Base-by-base conservation (phyloP, 2,888 invertebrate genomes). In the Polydrusus cervinus region DNA sequence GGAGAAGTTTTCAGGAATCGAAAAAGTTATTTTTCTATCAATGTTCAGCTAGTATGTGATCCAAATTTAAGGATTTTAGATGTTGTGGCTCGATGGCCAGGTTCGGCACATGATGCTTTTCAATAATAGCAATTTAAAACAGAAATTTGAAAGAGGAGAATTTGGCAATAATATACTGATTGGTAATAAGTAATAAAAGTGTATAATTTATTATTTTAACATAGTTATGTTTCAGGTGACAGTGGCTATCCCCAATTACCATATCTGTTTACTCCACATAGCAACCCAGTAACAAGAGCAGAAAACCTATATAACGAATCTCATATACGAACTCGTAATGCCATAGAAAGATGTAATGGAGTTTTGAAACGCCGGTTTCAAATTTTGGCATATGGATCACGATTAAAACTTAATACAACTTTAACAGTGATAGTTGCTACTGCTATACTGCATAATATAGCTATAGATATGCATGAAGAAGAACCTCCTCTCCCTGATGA, bases 331-430 rank as follows among this genome's bases (percentile, higher is more conserved):
- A 49, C 47, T 62, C 11, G 62, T 34, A 38, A 62, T 25, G 18
- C n/a, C 82, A 82, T n/a, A n/a, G n/a, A n/a, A n/a, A n/a, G n/a
- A n/a, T n/a, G n/a, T n/a, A n/a, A n/a, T n/a, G n/a, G n/a, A 80
- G 83, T 83, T 82, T 84, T 83, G 83, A 84, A 84, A 82, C 81
- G 83, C 81, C 78, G 81, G 38, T 38, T 76, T 64, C 76, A 73
- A n/a, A 70, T 76, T 51, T 47, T 75, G 14, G 70, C 73, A n/a
- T 70, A 73, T 61, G 76, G 70, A 45, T 16, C 66, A 16, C 20
- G 70, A 70, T 57, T 69, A 20, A 74, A 74, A 43, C 30, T 70
- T n/a, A 49, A 73, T 16, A 69, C 73, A 18, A 20, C 30, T 43
- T 62, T 68, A 49, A 25, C 53, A 43, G 45, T 73, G 20, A 76